Base-by-base conservation (phyloP, 2,113 vertebrate genomes). In the Rhinoderma darwinii region DNA sequence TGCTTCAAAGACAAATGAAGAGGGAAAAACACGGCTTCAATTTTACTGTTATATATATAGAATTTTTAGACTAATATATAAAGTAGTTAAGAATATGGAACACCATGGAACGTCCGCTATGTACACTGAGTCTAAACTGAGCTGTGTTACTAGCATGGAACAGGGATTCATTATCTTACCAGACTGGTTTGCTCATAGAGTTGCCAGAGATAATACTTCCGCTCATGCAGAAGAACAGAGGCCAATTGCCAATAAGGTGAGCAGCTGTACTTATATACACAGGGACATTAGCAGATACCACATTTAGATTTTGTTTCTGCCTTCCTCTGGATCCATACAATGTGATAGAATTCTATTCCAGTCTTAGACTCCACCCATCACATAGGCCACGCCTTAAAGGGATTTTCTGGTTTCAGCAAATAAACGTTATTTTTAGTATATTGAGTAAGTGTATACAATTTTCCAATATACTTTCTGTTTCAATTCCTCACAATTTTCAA, bases 171-270 rank as follows among this genome's bases (percentile, higher is more conserved):
- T 72, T 72, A 39, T 70, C 39, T 22, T 25, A 72, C 37, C 66
- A 72, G 68, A 22, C 68, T 37, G 68, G 14, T 72, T 72, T 41
- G 32, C 68, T 22, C 68, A 72, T 39, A 39, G 68, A 72, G 2
- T 22, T 72, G 68, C 68, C 68, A 72, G 68, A 72, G 17, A 39
- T 72, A 72, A 72, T 72, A 72, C 68, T 72, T 72, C n/a, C n/a
- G 32, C 15, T 72, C 8, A 18, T 32, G 68, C 68, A 72, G 17
- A 39, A 37, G 68, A 72, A 72, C 17, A 37, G 66, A 37, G 9
- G 66, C 20, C 66, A 70, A 8, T 20, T 70, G 20, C 68, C 35
- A 41, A 25, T 10, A 25, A 41, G 68, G 68, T 72, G 37, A 39
- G 68, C 12, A 5, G 32, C 10, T 35, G 32, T 7, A 70, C 39